Evolutionary conservation across 2,797 vertebrate genomes (phyloP).

Genomic region (Natrix natrix): DNA sequence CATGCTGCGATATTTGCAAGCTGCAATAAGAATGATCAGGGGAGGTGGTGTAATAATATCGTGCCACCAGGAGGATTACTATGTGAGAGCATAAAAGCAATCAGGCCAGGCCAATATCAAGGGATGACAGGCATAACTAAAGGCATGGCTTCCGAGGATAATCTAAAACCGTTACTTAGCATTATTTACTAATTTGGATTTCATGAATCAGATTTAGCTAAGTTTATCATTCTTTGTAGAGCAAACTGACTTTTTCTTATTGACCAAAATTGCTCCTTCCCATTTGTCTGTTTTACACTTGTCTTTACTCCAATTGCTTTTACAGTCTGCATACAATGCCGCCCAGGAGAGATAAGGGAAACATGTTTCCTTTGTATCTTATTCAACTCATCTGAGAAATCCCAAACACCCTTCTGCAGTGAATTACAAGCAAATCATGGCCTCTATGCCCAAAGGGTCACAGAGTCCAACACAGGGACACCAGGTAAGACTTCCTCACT

Average conservation of each 20-base stretch:
- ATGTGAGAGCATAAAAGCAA: slow-evolving; percentile 31
- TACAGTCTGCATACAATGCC: neutral
- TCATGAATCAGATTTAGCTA: neutral
- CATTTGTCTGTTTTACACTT: neutral
- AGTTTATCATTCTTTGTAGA: neutral
- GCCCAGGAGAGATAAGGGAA: neutral
- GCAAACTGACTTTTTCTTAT: neutral
- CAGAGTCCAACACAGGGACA: neutral
- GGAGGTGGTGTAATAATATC: slow-evolving; percentile 32
- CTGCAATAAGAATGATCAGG: slow-evolving; percentile 8
- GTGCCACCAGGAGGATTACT: neutral
- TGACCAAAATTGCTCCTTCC: neutral
- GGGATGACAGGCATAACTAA: slow-evolving; percentile 16
- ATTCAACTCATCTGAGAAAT: neutral
- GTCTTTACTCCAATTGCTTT: neutral
- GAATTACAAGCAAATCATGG: neutral
- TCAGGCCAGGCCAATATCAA: slow-evolving; percentile 37
- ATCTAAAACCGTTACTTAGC: neutral
- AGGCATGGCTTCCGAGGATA: neutral
- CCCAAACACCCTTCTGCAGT: neutral
- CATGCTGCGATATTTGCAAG: slow-evolving; percentile 50
- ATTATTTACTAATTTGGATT: neutral
- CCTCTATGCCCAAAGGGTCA: neutral
- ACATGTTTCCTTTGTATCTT: neutral
- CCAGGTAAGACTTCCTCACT: neutral